Evolutionary conservation across 2,113 vertebrate species (phyloP), one percentile per base, ranked within the genome.

Genomic region (Albula glossodonta): DNA sequence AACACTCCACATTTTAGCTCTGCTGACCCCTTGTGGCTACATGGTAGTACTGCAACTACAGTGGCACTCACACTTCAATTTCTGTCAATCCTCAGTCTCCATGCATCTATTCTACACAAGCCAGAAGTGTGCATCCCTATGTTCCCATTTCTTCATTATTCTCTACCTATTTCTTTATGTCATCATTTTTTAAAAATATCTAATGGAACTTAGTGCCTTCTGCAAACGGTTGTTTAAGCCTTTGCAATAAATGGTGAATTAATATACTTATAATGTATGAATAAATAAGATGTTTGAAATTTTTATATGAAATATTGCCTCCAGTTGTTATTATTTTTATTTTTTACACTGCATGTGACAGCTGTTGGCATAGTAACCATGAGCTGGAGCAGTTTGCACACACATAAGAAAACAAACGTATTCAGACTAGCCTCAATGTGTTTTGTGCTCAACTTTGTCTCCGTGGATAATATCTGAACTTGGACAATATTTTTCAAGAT

Each of bases 101-200:
- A 31, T n/a, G 10, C 22, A 19, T 10, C 5, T n/a, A n/a, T 25
- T 25, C 70, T 1, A 82, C 78, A 48, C 77, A 41, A 81, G 78
- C 48, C 85, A 60, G 86, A 87, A n/a, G n/a, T n/a, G 51, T 79
- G 10, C 0, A 84, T 86, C 90, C 88, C 82, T 86, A 85, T 85
- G 51, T 19, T 87, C 66, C 83, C 2, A 83, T 81, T 52, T 51
- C 15, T 60, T 17, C 77, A 4, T 41, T 83, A 84, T 56, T 66
- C 57, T 52, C 81, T 85, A 79, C 22, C 12, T 53, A 41, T 70
- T 19, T 51, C 48, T 31, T 10, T 82, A 9, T 82, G 70, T 41
- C 74, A 49, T 56, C 48, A 3, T 81, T 80, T 49, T 70, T 82
- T 4, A 25, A 88, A 5, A 3, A 4, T 8, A 53, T 19, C 13